A percentile compares a stretch with the other conserved stretches of the same genome.
Evolutionary conservation across 2,888 invertebrate genomes (phyloP).

Genomic region (Lithophane ornitopus): DNA sequence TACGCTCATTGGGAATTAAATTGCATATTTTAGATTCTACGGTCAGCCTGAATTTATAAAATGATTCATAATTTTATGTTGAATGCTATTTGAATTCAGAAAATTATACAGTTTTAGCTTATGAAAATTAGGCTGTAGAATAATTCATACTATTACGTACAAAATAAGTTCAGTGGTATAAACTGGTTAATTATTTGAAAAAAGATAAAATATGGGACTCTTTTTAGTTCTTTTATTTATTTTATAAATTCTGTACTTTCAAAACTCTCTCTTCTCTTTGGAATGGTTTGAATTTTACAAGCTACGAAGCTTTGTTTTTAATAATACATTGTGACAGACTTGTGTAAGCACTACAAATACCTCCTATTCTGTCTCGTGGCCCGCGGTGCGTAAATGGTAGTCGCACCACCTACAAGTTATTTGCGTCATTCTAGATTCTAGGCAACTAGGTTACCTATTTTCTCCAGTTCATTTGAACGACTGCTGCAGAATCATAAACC

Average conservation of each 20-base stretch:
- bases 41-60: constrained; percentile 52
- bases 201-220: neutral
- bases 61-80: constrained; percentile 62
- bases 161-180: constrained; percentile 31
- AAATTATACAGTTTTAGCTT: constrained; percentile 60
- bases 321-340: neutral
- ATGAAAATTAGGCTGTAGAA: constrained; percentile 51
- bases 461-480: constrained; percentile 29
- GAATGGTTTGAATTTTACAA: neutral
- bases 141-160: constrained; percentile 44
- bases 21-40: constrained; percentile 50
- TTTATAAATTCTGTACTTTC: neutral
- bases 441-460: constrained; percentile 59
- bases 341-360: constrained; percentile 1
- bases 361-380: neutral
- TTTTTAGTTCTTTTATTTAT: neutral
- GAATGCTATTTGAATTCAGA: constrained; percentile 53
- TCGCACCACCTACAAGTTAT: constrained; percentile 18
- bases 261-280: neutral
- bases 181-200: constrained; percentile 9
- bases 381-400: constrained; percentile 34
- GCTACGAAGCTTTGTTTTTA: neutral
- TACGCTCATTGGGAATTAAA: constrained; percentile 49
- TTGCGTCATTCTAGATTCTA: constrained; percentile 23
- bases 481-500: constrained; percentile 19